Percentiles rank a stretch among this genome's conserved stretches.
Conservation (phyloP, 2,888 invertebrate species). For the Cremastinae sp. region DNA sequence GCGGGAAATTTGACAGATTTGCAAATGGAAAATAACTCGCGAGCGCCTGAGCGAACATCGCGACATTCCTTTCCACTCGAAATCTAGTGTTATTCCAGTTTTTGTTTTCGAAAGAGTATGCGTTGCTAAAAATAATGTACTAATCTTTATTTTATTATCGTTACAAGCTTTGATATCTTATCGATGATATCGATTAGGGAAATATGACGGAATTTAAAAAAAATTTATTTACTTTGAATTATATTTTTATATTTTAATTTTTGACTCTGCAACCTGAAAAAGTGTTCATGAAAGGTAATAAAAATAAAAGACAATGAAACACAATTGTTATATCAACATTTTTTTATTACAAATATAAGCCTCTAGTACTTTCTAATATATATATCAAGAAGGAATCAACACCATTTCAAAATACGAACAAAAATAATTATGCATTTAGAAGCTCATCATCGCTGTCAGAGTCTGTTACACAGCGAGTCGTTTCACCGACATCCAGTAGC, state of each 20-base stretch:
- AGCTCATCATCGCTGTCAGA: constrained; percentile 74
- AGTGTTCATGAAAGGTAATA: not conserved
- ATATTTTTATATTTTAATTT: too few relatives aligned
- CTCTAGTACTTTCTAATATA: constrained; percentile 26
- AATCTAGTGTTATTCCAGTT: constrained; percentile 12
- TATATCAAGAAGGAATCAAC: constrained; percentile 7
- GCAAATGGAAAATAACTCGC: not conserved
- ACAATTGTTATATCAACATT: not conserved
- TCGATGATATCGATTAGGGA: too few relatives aligned
- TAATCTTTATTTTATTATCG: constrained; percentile 17
- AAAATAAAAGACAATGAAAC: not conserved
- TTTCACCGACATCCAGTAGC: constrained; percentile 71
- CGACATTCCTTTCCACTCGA: constrained; percentile 12
- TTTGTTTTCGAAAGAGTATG: constrained; percentile 31
- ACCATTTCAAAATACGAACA: constrained; percentile 19
- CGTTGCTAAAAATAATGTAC: constrained; percentile 14
- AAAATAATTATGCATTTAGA: constrained; percentile 67
- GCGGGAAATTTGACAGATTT: not conserved
- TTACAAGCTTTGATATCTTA: too few relatives aligned
- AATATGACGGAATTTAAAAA: too few relatives aligned
- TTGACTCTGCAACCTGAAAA: too few relatives aligned
- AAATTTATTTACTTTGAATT: too few relatives aligned
- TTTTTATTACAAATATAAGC: constrained; percentile 56
- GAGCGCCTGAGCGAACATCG: constrained; percentile 9
- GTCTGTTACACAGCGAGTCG: constrained; percentile 71